Evolutionary conservation across 2,888 invertebrate genomes (phyloP).

Genomic region (Rhagonycha fulva): DNA sequence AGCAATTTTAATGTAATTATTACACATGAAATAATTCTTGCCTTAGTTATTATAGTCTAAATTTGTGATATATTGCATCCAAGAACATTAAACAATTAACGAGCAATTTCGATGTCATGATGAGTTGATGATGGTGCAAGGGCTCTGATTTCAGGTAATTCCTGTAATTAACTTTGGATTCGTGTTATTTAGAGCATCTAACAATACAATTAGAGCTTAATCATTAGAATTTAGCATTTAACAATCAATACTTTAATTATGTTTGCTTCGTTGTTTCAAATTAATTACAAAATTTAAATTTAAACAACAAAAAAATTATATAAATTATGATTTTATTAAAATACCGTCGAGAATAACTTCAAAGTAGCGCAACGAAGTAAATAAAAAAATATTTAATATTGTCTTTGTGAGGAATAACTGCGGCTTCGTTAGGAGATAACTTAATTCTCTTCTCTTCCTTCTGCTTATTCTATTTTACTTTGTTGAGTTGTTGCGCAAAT

Average conservation of each 20-base stretch:
- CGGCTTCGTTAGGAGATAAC: constrained; percentile 50
- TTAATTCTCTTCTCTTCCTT: constrained; percentile 46
- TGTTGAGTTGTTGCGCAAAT: constrained; percentile 29
- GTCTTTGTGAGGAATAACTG: constrained; percentile 50
- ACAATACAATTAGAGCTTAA: constrained; percentile 41
- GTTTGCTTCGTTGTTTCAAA: background rate
- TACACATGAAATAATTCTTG: constrained; percentile 15
- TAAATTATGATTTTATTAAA: constrained; percentile 47
- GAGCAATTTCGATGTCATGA: constrained; percentile 48
- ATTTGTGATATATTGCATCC: constrained; percentile 28
- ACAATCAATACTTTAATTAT: constrained; percentile 15
- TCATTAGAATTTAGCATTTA: constrained; percentile 16
- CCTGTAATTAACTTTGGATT: constrained; percentile 48
- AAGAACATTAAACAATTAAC: constrained; percentile 40
- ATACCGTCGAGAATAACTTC: constrained; percentile 43
- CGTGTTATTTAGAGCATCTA: constrained; percentile 48
- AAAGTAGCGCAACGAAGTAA: constrained; percentile 46
- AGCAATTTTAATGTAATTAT: constrained; percentile 23
- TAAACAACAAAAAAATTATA: constrained; percentile 38
- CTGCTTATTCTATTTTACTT: constrained; percentile 32
- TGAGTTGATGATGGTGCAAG: constrained; percentile 46
- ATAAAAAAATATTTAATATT: constrained; percentile 52
- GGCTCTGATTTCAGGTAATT: constrained; percentile 48
- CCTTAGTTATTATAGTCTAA: constrained; percentile 18
- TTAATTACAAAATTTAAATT: background rate